phyloP scores from a whole-genome alignment of 2,888 invertebrate genomes.

The Orchesellides sinensis region DNA sequence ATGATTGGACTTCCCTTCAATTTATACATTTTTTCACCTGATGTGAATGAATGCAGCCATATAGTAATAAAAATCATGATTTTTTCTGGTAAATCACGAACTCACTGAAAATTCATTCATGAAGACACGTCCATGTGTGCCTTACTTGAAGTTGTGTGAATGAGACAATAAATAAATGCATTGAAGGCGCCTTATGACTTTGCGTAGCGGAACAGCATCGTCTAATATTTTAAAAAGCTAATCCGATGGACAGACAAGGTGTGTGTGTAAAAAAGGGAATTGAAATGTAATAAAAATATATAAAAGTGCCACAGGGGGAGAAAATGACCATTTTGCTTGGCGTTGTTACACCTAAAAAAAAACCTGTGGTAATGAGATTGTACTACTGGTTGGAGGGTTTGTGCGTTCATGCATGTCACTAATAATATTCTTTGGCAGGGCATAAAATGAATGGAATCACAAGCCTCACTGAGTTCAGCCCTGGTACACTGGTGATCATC shows the following conservation, averaged over 20 bases:
- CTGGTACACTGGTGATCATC: slow-evolving; percentile 5
- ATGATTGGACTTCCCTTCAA: slow-evolving; percentile 17
- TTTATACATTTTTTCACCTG: background rate
- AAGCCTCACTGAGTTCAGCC: background rate
- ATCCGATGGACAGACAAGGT: no score
- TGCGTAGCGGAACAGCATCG: no score
- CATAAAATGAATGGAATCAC: slow-evolving; percentile 63
- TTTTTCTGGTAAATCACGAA: background rate
- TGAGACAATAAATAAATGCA: no score
- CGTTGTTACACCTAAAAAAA: no score
- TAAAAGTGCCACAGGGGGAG: background rate
- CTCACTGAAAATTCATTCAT: slow-evolving; percentile 48
- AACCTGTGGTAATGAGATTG: no score
- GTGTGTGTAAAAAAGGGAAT: no score
- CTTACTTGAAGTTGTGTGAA: background rate
- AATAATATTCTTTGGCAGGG: slow-evolving; percentile 1
- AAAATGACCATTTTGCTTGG: slow-evolving; percentile 4
- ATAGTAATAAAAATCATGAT: slow-evolving; percentile 21
- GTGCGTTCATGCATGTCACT: slow-evolving; percentile 58
- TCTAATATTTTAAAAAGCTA: no score
- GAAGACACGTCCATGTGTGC: slow-evolving; percentile 14
- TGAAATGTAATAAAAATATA: background rate
- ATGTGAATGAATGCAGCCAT: slow-evolving; percentile 32
- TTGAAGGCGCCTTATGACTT: no score
- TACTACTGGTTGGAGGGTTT: background rate